Base-by-base conservation (phyloP, 2,113 vertebrate genomes). In the Haliaeetus leucogaster region DNA sequence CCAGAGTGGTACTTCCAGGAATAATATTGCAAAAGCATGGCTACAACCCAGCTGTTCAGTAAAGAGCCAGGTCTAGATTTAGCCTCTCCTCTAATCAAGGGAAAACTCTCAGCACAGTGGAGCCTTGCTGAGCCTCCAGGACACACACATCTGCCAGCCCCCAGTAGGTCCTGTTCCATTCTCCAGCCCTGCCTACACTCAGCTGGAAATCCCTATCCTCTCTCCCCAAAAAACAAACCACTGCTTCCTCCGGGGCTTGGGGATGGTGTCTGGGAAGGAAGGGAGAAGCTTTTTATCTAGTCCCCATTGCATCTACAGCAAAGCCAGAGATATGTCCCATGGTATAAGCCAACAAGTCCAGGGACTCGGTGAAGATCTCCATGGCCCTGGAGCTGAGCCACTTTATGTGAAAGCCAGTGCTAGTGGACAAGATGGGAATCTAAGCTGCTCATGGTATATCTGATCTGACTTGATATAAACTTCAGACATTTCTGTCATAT, bases 1-100 rank as follows among this genome's bases (percentile, higher is more conserved):
- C 40, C 29, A 61, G 66, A 71, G 8, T 20, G 23, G 32, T 70
- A 50, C n/a, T 97, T 98, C 93, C 90, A 94, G 91, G 95, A 98
- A 95, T 43, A 47, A 52, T 80, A 55, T 58, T 90, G 58, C 56
- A 80, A 93, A 87, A 95, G 9, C 55, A 72, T 34, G 43, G 36
- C 82, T 74, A 20, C 36, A 71, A 20, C 73, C 48, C 80, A 92
- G 70, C 25, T 81, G 18, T 78, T 89, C 50, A 40, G 36, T 53
- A 40, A 95, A 81, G 7, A 50, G 10, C 16, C 52, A 86, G 61
- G 6, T 38, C 52, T 88, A 59, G 53, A 71, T 84, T 68, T 85
- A 86, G 52, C 23, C 30, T 68, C 56, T 71, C 56, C 55, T 77
- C 23, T 67, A 87, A 86, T 38, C 48, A 61, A 65, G 27, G 25